phyloP scores from a whole-genome alignment of 2,797 vertebrate species.

The Taenioides sp. region DNA sequence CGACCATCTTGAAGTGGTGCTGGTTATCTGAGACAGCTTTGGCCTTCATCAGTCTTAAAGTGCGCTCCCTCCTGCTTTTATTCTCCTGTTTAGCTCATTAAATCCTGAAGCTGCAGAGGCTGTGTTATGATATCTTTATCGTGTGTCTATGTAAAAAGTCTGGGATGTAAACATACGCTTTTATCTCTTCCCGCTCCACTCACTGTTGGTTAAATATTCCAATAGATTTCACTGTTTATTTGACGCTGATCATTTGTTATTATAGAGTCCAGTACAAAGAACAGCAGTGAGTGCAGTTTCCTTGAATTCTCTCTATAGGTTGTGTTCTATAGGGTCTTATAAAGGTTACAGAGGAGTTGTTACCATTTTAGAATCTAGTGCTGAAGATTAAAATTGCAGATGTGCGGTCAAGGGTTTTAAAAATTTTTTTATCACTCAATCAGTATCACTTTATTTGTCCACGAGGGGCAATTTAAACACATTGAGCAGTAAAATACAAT shows the following conservation, averaged over 20 bases:
- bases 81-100: constrained; percentile 61
- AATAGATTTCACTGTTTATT: constrained; percentile 60
- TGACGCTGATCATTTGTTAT: constrained; percentile 67
- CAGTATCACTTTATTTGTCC: no score
- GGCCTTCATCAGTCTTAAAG: constrained; percentile 3
- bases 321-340: background rate
- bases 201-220: constrained; percentile 8
- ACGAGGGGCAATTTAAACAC: no score
- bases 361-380: no score
- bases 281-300: constrained; percentile 38
- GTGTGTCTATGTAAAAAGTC: constrained; percentile 53
- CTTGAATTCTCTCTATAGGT: constrained; percentile 31
- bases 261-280: constrained; percentile 22
- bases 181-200: constrained; percentile 47
- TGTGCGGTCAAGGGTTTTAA: no score
- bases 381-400: no score
- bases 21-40: constrained; percentile 26
- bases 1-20: background rate
- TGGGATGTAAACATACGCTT: constrained; percentile 59
- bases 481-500: no score
- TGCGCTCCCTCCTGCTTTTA: background rate
- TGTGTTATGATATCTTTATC: constrained; percentile 70
- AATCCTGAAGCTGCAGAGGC: constrained; percentile 35
- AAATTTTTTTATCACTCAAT: no score
- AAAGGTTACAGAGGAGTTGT: no score